Base-by-base conservation (phyloP, 2,113 vertebrate genomes). In the Mesembrinibis cayennensis region DNA sequence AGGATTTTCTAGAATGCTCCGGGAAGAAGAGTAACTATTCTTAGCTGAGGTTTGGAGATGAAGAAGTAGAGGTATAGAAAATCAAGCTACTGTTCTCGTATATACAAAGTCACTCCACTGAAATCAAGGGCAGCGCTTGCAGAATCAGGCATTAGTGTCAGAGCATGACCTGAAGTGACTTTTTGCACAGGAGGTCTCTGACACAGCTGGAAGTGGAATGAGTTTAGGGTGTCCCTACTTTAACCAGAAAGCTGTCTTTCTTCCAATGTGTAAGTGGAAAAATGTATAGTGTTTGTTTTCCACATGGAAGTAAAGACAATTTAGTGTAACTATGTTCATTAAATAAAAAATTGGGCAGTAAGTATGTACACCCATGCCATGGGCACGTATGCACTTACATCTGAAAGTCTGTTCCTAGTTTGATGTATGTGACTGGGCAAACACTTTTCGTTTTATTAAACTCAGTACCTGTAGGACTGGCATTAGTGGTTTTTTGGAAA, bases 331-430 rank as follows among this genome's bases (percentile, higher is more conserved):
- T 53, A 0, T 22, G 6, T 63, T 90, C 15, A 26, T 78, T 16
- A 49, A 61, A 20, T 49, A 56, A 62, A 78, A 84, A 50, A 17
- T 18, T 8, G 44, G 44, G 6, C 20, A 12, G 9, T 26, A 23
- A 9, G 6, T 3, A 9, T 4, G 3, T 34, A 23, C 10, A 47
- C 7, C 29, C 8, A 1, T 69, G 44, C 34, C 44, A 19, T 13
- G 32, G 67, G 49, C 52, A n/a, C 17, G 2, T 3, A 17, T 6
- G 7, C 32, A 7, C 14, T 52, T 74, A 3, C 0, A 40, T 49
- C 38, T 59, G n/a, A 55, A 32, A 16, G 30, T 30, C 55, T 36
- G 7, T 34, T 90, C 44, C 47, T 81, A 17, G 27, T 55, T 27
- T 53, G 29, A 27, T 53, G 6, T 44, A 42, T 29, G 22, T 69